Percentiles rank a stretch among this genome's conserved stretches.
phyloP scores from a whole-genome alignment of 2,888 invertebrate species.

The Drosophila anceps region DNA sequence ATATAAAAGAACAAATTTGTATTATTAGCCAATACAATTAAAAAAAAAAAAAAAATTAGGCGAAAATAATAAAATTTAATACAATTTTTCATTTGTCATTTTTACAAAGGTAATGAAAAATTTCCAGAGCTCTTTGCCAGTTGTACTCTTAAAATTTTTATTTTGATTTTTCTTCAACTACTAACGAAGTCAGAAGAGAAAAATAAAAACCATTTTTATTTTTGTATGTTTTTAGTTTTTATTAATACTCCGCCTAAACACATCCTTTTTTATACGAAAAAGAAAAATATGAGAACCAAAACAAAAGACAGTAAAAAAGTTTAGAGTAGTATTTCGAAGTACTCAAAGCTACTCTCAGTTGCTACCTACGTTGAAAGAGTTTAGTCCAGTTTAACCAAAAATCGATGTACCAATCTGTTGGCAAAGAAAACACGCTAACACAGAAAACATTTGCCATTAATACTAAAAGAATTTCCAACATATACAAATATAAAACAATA shows the following conservation, averaged over 20 bases:
- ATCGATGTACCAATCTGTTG: constrained; percentile 39
- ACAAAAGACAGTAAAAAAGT: constrained; percentile 61
- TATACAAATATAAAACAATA: constrained; percentile 21
- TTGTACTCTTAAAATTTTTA: constrained; percentile 82
- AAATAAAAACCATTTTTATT: constrained; percentile 56
- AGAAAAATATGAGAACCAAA: constrained; percentile 85
- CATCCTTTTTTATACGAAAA: constrained; percentile 85
- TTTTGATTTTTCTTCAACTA: constrained; percentile 60
- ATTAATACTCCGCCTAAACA: constrained; percentile 85
- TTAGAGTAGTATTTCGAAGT: constrained; percentile 46
- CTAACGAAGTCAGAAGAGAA: constrained; percentile 60
- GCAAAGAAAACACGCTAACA: constrained; percentile 71
- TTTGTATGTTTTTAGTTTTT: constrained; percentile 74
- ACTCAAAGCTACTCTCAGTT: constrained; percentile 51
- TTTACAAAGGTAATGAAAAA: constrained; percentile 82
- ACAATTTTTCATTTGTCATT: constrained; percentile 48
- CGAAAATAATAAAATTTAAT: constrained; percentile 20
- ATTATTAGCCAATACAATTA: constrained; percentile 27
- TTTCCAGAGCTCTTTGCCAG: constrained; percentile 85
- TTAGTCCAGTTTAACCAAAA: constrained; percentile 42
- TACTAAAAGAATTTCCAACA: constrained; percentile 9
- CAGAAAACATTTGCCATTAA: constrained; percentile 66
- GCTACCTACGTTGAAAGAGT: constrained; percentile 64
- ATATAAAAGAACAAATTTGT: background rate
- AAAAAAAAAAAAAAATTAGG: constrained; percentile 21